A percentile compares a stretch with the other conserved stretches of the same genome.
These are phyloP conservation scores for Anhinga rufa DNA, from an alignment of 2,113 vertebrate species.

Conservation along the genomic window DNA sequence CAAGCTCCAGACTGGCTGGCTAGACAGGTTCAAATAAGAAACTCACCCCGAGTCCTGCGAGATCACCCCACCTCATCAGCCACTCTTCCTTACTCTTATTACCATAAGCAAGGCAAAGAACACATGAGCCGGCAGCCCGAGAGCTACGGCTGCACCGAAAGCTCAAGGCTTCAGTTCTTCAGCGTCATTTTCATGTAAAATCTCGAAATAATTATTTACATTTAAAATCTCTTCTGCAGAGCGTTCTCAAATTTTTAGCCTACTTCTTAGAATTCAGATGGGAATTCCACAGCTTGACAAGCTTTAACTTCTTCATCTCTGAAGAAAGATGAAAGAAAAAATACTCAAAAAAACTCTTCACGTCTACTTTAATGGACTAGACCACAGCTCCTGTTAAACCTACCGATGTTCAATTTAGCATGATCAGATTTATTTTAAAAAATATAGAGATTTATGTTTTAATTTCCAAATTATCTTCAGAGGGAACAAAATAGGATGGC, in stretches of 20 bases:
- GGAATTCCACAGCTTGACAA: background rate
- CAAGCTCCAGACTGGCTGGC: background rate
- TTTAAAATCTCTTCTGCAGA: background rate
- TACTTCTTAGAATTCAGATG: background rate
- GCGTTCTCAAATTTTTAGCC: background rate
- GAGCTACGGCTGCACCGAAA: fast-evolving
- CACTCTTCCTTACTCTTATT: background rate
- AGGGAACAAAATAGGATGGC: constrained; percentile 28
- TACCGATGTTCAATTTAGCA: constrained; percentile 18
- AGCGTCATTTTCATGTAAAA: fast-evolving
- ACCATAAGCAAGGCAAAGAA: background rate
- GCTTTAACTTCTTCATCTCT: background rate
- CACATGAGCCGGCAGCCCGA: fast-evolving
- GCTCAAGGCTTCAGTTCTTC: background rate
- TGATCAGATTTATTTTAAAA: constrained; percentile 43
- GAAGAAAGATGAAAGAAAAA: background rate
- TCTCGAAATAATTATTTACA: background rate
- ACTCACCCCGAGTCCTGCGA: fast-evolving
- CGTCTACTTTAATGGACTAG: background rate
- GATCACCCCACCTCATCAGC: background rate
- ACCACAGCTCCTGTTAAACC: background rate
- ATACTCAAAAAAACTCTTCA: background rate
- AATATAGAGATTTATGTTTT: constrained; percentile 67
- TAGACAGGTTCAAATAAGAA: background rate
- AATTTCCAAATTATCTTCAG: constrained; percentile 63